Evolutionary conservation across 2,797 vertebrate species (phyloP).

Genomic region (Thamnophis elegans): DNA sequence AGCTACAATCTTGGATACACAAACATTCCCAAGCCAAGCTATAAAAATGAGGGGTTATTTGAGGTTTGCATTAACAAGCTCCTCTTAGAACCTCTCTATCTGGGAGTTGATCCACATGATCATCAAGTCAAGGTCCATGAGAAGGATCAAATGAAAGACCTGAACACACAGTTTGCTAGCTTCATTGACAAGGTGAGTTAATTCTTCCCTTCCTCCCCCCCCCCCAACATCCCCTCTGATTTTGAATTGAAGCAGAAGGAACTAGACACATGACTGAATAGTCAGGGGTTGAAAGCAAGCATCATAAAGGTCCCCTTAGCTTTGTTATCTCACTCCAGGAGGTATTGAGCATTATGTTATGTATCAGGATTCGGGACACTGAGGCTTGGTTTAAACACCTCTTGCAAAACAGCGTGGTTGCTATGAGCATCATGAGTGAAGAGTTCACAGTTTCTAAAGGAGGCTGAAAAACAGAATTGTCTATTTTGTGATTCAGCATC

Average conservation of each 20-base stretch:
- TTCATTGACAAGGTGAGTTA: constrained; percentile 91
- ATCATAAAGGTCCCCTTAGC: not conserved
- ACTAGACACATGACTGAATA: not conserved
- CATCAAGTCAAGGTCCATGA: constrained; percentile 80
- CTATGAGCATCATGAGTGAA: not conserved
- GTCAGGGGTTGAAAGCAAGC: not conserved
- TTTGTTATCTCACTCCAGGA: not conserved
- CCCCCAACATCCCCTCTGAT: not conserved
- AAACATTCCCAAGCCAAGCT: not conserved
- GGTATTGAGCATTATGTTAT: not conserved
- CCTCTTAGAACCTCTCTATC: constrained; percentile 81
- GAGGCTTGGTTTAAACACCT: not conserved
- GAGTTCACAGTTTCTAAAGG: not conserved
- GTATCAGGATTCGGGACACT: not conserved
- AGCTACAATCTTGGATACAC: constrained; percentile 40
- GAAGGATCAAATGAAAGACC: constrained; percentile 88
- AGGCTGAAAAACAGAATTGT: not conserved
- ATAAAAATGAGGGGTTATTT: constrained; percentile 57
- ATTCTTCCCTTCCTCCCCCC: not conserved
- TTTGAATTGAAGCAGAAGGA: not conserved
- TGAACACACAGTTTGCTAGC: constrained; percentile 91
- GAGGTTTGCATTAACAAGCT: constrained; percentile 76
- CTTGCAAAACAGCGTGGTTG: no score
- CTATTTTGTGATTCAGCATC: not conserved
- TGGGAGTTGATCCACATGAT: constrained; percentile 84